A percentile compares a stretch with the other conserved stretches of the same genome.
phyloP scores from a whole-genome alignment of 2,888 invertebrate species.

The Graphium colonna region DNA sequence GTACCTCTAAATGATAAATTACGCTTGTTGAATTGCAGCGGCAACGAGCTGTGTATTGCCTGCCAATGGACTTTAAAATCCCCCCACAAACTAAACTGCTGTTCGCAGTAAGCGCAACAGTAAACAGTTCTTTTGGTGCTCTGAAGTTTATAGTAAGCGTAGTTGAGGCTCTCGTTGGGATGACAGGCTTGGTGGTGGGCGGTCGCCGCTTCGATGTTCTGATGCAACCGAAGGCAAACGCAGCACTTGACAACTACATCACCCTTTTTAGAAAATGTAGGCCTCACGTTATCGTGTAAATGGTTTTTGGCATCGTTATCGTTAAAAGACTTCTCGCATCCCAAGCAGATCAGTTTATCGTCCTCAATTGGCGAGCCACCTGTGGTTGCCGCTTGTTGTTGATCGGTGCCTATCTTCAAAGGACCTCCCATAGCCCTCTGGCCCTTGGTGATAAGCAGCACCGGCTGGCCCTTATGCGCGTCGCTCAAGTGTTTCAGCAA shows the following conservation, averaged over 20 bases:
- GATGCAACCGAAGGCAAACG: slow-evolving; percentile 52
- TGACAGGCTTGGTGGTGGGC: slow-evolving; percentile 56
- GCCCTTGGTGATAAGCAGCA: slow-evolving; percentile 23
- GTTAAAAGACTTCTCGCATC: slow-evolving; percentile 47
- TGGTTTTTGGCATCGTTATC: slow-evolving; percentile 38
- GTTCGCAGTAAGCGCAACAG: slow-evolving; percentile 42
- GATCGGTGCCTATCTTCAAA: slow-evolving; percentile 22
- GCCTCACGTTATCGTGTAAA: slow-evolving; percentile 38
- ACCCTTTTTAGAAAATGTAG: slow-evolving; percentile 51
- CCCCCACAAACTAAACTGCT: slow-evolving; percentile 38
- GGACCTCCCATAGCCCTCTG: slow-evolving; percentile 36
- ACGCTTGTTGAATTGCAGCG: slow-evolving; percentile 32
- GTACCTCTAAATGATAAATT: not conserved
- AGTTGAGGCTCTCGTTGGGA: slow-evolving; percentile 39
- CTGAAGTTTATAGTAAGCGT: slow-evolving; percentile 44
- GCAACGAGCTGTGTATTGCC: slow-evolving; percentile 34
- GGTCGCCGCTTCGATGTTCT: slow-evolving; percentile 42
- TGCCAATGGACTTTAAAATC: slow-evolving; percentile 47
- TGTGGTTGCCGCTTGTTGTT: not conserved
- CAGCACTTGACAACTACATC: slow-evolving; percentile 66
- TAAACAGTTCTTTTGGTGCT: slow-evolving; percentile 36
- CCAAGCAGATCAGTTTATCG: slow-evolving; percentile 44
- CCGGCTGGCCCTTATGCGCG: slow-evolving; percentile 42
- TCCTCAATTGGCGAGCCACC: slow-evolving; percentile 18
- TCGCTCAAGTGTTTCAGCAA: slow-evolving; percentile 49